Evolutionary conservation across 2,113 vertebrate species (phyloP), one percentile per base, ranked within the genome.

Genomic region (Ceyx cyanopectus): DNA sequence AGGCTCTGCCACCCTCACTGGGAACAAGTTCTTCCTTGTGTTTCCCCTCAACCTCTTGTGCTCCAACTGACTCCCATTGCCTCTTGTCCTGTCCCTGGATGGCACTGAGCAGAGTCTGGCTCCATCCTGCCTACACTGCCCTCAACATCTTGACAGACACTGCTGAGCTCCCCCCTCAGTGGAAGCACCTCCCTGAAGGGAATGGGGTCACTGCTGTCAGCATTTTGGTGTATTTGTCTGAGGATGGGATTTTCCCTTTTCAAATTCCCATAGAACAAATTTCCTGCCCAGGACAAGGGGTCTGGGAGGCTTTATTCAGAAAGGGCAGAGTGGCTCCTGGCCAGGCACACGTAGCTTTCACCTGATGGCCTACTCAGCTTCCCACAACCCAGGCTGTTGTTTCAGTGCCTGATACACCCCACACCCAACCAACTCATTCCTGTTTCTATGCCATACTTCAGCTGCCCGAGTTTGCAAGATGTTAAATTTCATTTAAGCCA

Each of bases 401-500:
- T 81, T 81, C 73, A 88, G 85, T 81, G 93, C 58, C 45, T 68
- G 62, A 72, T 68, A 48, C 10, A 90, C 46, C 72, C 66, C 65
- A 65, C 34, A 87, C 90, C 73, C 2, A 9, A 87, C n/a, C 87
- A 89, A 69, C 68, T 60, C 21, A 57, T 94, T 92, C 79, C 82
- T 75, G 57, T 81, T 95, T 84, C 73, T 74, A 45, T 83, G 76
- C 24, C 85, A 83, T 83, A 58, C 61, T 93, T 90, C 80, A 67
- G 24, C 78, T 81, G 73, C 53, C 58, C 73, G 77, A 78, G 77
- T 86, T 88, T 68, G 34, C 92, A 94, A 92, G 85, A 94, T 91
- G 63, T 77, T 88, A 92, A 88, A 92, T 95, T 94, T 81, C 32
- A 93, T 96, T 92, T 78, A 81, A 93, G 62, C 62, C 69, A 92